Percentiles rank a stretch among this genome's conserved stretches.
Evolutionary conservation across 2,797 vertebrate species (phyloP).

Genomic region (Neomorphus geoffroyi): DNA sequence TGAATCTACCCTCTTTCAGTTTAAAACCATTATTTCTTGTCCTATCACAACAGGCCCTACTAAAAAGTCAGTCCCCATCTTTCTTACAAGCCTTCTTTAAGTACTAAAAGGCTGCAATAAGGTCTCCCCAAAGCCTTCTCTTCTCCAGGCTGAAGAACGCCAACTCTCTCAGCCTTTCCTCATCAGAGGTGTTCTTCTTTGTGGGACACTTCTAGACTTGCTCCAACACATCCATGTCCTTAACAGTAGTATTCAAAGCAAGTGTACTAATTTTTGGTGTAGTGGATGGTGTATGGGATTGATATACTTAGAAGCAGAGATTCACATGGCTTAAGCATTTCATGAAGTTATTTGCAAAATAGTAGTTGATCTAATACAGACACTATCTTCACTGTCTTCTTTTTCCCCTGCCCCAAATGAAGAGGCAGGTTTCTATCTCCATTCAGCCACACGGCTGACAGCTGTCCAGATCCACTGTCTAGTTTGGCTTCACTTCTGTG

Average conservation of each 20-base stretch:
- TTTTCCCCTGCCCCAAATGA: neutral
- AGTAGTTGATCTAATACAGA: neutral
- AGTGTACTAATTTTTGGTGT: neutral
- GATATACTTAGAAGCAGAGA: neutral
- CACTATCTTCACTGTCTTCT: neutral
- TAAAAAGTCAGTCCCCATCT: neutral
- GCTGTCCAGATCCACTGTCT: neutral
- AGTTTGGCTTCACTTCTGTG: neutral
- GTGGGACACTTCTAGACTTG: accelerated
- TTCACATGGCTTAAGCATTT: accelerated
- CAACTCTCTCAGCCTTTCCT: neutral
- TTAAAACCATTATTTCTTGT: neutral
- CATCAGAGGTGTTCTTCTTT: accelerated
- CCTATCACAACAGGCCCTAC: accelerated
- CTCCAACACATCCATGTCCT: neutral
- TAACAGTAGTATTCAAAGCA: neutral
- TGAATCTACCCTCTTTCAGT: neutral
- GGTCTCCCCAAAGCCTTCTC: accelerated
- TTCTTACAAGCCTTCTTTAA: neutral
- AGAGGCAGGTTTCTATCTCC: neutral
- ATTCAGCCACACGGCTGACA: accelerated
- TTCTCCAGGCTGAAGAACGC: neutral
- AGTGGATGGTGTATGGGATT: accelerated
- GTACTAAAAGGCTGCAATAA: accelerated
- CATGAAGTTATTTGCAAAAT: neutral